Evolutionary conservation across 2,888 invertebrate genomes (phyloP), one percentile per base, ranked within the genome.

Genomic region (Drosophila atroscutellata): DNA sequence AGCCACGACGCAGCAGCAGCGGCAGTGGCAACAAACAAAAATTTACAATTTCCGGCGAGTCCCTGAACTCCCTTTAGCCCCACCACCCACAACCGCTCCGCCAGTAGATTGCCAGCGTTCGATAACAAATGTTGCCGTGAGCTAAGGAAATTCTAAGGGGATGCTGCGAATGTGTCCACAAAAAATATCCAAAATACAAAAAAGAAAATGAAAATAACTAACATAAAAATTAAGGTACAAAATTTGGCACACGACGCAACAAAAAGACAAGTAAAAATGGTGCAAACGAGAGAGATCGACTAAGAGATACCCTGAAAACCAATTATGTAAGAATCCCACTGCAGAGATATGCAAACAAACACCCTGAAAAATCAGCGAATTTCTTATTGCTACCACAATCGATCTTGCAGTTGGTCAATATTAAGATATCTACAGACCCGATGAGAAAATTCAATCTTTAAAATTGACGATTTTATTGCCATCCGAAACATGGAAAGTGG

Each of bases 41-140:
- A 88, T 87, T 80, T 78, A 72, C 86, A 88, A 78, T 90, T 90
- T 86, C 90, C 85, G 81, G 71, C 66, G 37, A 67, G 63, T 74
- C 50, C 79, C 72, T 65, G 69, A 67, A 58, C 71, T 60, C 49
- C 47, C 39, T 28, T 9, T 39, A 30, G 11, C 36, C 37, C 37
- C 28, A 3, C 52, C 50, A 15, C 30, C 18, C 60, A 36, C 34
- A 36, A n/a, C 37, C 34, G 1, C 28, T 47, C 20, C 26, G 9
- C 1, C 42, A 8, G 45, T 65, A 80, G 83, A 83, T 87, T 85
- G 83, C 50, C 60, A 74, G 62, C 34, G 62, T 69, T 70, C 67
- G 90, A 86, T 90, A 90, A 80, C 79, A 75, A 65, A 42, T 50
- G 51, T 75, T 69, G 81, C 89, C 89, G 58, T 68, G 42, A 67